A percentile compares a stretch with the other conserved stretches of the same genome.
Conservation (phyloP, 1,140 invertebrate genomes). For the Tetramorium simillimum region DNA sequence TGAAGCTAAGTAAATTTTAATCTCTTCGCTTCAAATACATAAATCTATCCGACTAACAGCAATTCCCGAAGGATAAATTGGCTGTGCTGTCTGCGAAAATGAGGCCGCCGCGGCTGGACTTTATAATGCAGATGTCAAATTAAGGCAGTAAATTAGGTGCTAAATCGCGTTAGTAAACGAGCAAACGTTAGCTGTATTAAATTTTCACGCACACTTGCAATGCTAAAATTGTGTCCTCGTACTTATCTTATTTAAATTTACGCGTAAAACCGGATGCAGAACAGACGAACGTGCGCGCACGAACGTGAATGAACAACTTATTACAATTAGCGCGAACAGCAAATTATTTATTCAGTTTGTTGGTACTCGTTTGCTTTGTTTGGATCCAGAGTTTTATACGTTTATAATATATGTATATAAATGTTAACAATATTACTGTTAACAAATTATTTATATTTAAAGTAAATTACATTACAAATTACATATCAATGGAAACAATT, state of each 20-base stretch:
- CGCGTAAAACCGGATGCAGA: background rate
- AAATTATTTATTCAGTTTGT: conserved; percentile 5
- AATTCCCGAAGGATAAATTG: conserved; percentile 24
- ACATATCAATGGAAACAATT: background rate
- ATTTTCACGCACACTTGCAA: background rate
- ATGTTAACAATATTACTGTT: background rate
- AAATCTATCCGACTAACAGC: conserved; percentile 14
- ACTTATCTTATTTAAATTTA: conserved; percentile 20
- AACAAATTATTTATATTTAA: background rate
- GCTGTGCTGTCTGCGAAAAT: conserved; percentile 23
- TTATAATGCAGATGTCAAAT: conserved; percentile 44
- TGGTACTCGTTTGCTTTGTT: background rate
- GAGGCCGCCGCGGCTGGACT: background rate
- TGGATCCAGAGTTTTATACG: background rate
- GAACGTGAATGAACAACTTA: background rate
- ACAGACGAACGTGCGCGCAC: background rate
- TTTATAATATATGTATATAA: background rate
- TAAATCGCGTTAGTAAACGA: conserved; percentile 23
- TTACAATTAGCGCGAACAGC: background rate
- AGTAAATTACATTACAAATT: background rate
- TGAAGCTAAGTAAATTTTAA: background rate
- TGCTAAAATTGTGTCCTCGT: background rate
- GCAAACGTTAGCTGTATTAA: conserved; percentile 8
- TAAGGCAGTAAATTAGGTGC: conserved; percentile 29
- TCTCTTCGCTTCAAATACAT: background rate